These are phyloP conservation scores for Phortica magna DNA, from an alignment of 2,888 invertebrate genomes.

Conservation along the genomic window DNA sequence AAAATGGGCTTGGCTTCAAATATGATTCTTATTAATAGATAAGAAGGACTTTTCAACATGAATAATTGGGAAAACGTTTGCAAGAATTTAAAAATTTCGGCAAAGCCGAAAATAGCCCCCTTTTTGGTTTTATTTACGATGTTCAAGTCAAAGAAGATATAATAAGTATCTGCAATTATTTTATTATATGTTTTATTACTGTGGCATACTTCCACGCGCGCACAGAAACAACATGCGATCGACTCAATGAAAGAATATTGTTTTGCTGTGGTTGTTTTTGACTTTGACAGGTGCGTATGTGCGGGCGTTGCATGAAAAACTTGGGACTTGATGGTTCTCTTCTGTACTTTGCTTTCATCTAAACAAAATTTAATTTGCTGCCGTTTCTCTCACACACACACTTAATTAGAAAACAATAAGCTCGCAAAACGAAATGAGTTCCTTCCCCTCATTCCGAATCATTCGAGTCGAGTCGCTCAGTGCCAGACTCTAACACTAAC, in stretches of 20 bases:
- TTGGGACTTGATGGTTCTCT: slow-evolving; percentile 34
- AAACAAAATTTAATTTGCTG: neutral
- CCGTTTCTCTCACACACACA: too few species aligned
- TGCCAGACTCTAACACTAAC: neutral
- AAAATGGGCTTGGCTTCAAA: too few species aligned
- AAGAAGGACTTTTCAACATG: too few species aligned
- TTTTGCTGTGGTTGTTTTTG: slow-evolving; percentile 40
- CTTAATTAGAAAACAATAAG: too few species aligned
- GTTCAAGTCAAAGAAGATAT: slow-evolving; percentile 4
- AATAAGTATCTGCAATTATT: slow-evolving; percentile 64
- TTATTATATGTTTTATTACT: slow-evolving; percentile 22
- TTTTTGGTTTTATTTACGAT: neutral
- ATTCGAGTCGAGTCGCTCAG: neutral
- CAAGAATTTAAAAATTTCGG: too few species aligned
- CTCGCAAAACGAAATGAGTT: slow-evolving; percentile 50
- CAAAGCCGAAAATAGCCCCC: too few species aligned
- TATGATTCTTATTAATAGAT: too few species aligned
- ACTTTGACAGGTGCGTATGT: slow-evolving; percentile 40
- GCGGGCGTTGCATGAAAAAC: slow-evolving; percentile 26
- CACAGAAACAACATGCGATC: slow-evolving; percentile 28
- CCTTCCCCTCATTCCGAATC: neutral
- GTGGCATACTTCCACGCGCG: slow-evolving; percentile 57
- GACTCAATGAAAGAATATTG: neutral
- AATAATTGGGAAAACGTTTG: too few species aligned
- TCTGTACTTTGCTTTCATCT: slow-evolving; percentile 43